These are phyloP conservation scores for Trachythela sp. DNA, from an alignment of 64 coral and sea anemone species.

Conservation along the genomic window DNA sequence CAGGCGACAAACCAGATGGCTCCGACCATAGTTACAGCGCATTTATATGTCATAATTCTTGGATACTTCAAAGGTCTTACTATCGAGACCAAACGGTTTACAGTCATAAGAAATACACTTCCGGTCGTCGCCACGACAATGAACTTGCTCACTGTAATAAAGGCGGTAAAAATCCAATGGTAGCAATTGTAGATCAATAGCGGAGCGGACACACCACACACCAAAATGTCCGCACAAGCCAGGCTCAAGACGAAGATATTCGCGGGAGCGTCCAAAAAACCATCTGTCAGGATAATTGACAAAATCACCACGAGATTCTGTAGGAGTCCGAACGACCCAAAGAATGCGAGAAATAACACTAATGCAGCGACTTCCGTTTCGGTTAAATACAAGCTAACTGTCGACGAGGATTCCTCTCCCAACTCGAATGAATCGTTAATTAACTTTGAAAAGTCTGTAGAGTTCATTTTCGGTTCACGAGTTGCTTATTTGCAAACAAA, in stretches of 20 bases:
- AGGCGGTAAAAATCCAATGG: neutral
- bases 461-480: neutral
- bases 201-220: neutral
- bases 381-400: neutral
- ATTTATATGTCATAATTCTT: neutral
- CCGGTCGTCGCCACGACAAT: neutral
- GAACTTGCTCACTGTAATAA: neutral
- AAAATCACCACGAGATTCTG: conserved; percentile 15
- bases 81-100: neutral
- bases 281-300: neutral
- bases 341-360: neutral
- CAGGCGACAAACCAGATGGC: neutral
- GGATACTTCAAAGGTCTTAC: neutral
- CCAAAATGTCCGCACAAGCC: neutral
- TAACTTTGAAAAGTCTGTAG: neutral
- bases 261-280: neutral
- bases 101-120: neutral
- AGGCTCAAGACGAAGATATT: neutral
- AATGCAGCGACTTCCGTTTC: neutral
- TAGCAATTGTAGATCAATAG: neutral
- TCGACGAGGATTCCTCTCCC: neutral
- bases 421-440: neutral
- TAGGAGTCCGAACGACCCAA: neutral
- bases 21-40: neutral
- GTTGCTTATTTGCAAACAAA: too few relatives aligned